phyloP scores from a whole-genome alignment of 1,140 invertebrate genomes.

The Pectinophora gossypiella region DNA sequence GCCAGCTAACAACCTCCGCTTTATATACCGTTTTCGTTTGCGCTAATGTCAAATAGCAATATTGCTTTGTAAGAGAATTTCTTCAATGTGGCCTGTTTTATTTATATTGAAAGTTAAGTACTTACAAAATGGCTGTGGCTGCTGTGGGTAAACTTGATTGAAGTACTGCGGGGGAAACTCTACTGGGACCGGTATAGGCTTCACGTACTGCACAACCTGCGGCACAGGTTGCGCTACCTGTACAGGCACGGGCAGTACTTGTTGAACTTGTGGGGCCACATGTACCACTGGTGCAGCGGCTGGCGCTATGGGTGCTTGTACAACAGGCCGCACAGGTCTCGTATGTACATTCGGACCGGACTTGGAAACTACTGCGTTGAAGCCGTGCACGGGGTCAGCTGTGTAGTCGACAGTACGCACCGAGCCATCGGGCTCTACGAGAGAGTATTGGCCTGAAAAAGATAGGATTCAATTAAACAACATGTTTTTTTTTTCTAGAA shows the following conservation, averaged over 20 bases:
- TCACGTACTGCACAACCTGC: slow-evolving; percentile 29
- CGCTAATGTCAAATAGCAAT: too few species aligned
- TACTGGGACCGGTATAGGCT: slow-evolving; percentile 47
- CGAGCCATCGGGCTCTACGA: slow-evolving; percentile 82
- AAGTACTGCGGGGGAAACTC: slow-evolving; percentile 30
- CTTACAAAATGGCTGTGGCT: slow-evolving; percentile 66
- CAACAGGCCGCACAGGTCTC: slow-evolving; percentile 12
- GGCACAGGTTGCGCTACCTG: slow-evolving; percentile 32
- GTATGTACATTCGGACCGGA: slow-evolving; percentile 73
- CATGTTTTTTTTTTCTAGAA: too few species aligned
- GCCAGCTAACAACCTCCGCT: too few species aligned
- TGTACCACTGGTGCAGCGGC: too few species aligned
- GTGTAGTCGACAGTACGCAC: slow-evolving; percentile 80
- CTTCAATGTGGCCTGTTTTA: too few species aligned
- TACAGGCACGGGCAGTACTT: slow-evolving; percentile 17
- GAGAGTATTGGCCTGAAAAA: slow-evolving; percentile 77
- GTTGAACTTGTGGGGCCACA: slow-evolving; percentile 16
- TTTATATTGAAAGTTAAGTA: too few species aligned
- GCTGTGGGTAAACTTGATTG: slow-evolving; percentile 35
- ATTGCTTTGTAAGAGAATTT: too few species aligned
- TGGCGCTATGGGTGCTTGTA: not conserved
- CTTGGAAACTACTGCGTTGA: slow-evolving; percentile 77
- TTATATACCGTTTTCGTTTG: too few species aligned
- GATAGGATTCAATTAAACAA: too few species aligned
- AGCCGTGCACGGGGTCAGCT: slow-evolving; percentile 76